Conservation (phyloP, 2,888 invertebrate species). For the Volucella inflata region DNA sequence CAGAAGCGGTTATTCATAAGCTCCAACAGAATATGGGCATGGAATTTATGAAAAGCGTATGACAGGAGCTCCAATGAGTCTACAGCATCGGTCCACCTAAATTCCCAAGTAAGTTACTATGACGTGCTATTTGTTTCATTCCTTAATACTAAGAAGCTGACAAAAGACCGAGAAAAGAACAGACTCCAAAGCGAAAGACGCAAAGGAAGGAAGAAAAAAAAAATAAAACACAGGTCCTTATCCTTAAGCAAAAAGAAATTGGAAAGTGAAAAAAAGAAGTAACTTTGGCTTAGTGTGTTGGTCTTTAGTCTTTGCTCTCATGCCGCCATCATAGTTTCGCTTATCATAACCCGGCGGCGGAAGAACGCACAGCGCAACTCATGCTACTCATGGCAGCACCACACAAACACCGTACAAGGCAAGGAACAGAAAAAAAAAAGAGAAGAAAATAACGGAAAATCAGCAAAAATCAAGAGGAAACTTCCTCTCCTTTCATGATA, state of each 20-base stretch:
- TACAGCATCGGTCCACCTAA: not conserved
- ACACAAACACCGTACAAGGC: not conserved
- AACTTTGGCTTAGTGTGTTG: constrained; percentile 4
- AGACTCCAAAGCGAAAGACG: not conserved
- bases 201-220: not conserved
- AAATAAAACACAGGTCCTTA: constrained; percentile 48
- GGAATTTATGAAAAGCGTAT: constrained; percentile 45
- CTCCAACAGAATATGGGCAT: constrained; percentile 55
- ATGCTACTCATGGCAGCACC: not conserved
- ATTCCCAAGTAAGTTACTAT: constrained; percentile 28
- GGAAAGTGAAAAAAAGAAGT: constrained; percentile 40
- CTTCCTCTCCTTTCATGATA: not conserved
- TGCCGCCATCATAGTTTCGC: constrained; percentile 32
- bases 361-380: not conserved
- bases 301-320: constrained; percentile 4
- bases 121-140: constrained; percentile 60
- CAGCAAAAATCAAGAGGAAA: constrained; percentile 6
- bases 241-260: constrained; percentile 5
- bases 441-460: constrained; percentile 14
- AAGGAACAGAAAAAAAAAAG: constrained; percentile 3
- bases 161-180: not conserved
- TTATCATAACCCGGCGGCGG: not conserved
- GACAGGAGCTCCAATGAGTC: not conserved
- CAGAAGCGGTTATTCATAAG: constrained; percentile 61
- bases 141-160: constrained; percentile 18